Conservation (phyloP, 2,113 vertebrate genomes). For the Myxocyprinus asiaticus region DNA sequence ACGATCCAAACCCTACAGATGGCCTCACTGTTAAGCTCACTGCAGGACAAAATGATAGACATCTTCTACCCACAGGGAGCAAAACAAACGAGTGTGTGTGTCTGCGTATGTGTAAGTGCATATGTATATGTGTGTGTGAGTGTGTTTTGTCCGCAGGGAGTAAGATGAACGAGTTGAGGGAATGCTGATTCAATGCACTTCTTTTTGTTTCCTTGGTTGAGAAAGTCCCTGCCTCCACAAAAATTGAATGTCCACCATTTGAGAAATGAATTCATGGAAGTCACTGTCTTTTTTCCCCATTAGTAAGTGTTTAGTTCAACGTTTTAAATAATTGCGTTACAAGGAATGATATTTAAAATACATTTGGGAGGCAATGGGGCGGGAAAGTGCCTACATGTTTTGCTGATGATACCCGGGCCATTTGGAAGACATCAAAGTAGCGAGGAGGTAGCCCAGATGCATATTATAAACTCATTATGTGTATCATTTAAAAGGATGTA, state of each 20-base stretch:
- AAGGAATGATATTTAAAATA: slow-evolving; percentile 99
- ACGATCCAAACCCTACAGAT: slow-evolving; percentile 47
- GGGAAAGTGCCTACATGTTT: slow-evolving; percentile 96
- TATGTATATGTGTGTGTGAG: slow-evolving; percentile 13
- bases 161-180: slow-evolving; percentile 55
- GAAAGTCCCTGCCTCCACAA: slow-evolving; percentile 70
- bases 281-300: slow-evolving; percentile 86
- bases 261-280: slow-evolving; percentile 86
- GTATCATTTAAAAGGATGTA: slow-evolving; percentile 88
- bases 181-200: slow-evolving; percentile 55
- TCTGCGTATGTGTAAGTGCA: too few relatives aligned
- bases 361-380: slow-evolving; percentile 99
- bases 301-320: slow-evolving; percentile 99
- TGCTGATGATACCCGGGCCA: slow-evolving; percentile 88
- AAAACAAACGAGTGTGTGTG: slow-evolving; percentile 12
- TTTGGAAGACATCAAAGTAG: slow-evolving; percentile 79
- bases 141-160: slow-evolving; percentile 52
- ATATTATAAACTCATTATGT: slow-evolving; percentile 96
- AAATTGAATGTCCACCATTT: slow-evolving; percentile 81
- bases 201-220: slow-evolving; percentile 66
- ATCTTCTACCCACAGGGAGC: slow-evolving; percentile 20
- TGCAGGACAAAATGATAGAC: slow-evolving; percentile 36
- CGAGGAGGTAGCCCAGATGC: slow-evolving; percentile 87
- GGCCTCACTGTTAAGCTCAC: slow-evolving; percentile 43
- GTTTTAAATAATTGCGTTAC: slow-evolving; percentile 99